phyloP scores from a whole-genome alignment of 1,140 invertebrate species.

The Agrypnia vestita region DNA sequence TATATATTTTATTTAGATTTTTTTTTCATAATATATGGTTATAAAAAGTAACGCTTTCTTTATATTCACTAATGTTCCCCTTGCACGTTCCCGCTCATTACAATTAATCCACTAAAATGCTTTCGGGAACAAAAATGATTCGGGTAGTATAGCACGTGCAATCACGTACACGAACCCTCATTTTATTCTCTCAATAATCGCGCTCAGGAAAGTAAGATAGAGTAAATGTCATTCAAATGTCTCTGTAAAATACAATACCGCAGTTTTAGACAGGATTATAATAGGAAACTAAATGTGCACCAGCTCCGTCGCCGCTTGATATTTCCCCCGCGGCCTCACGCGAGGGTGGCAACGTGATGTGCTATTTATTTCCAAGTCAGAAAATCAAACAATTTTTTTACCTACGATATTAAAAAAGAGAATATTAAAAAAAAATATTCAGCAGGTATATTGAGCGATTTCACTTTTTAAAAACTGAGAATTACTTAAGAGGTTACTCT shows the following conservation, averaged over 20 bases:
- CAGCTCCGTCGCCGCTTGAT: background rate
- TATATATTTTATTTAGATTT: too few species aligned
- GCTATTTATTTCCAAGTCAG: too few species aligned
- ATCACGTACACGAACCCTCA: background rate
- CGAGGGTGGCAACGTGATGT: background rate
- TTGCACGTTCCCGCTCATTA: too few species aligned
- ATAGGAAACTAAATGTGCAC: constrained; percentile 24
- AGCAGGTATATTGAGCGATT: too few species aligned
- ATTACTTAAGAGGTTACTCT: too few species aligned
- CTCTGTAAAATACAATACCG: constrained; percentile 26
- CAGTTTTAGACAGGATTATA: constrained; percentile 30
- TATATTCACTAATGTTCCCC: too few species aligned
- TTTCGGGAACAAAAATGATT: too few species aligned
- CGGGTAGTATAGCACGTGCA: too few species aligned
- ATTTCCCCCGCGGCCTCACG: background rate
- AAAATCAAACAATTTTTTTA: background rate
- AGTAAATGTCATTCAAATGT: constrained; percentile 38
- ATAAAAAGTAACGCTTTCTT: too few species aligned
- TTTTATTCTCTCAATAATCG: constrained; percentile 2
- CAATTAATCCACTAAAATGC: too few species aligned
- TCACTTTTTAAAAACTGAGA: too few species aligned
- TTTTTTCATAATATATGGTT: too few species aligned
- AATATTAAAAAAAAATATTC: background rate
- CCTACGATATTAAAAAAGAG: background rate
- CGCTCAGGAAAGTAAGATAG: background rate